phyloP scores from a whole-genome alignment of 1,140 invertebrate genomes.

The Thrips palmi region DNA sequence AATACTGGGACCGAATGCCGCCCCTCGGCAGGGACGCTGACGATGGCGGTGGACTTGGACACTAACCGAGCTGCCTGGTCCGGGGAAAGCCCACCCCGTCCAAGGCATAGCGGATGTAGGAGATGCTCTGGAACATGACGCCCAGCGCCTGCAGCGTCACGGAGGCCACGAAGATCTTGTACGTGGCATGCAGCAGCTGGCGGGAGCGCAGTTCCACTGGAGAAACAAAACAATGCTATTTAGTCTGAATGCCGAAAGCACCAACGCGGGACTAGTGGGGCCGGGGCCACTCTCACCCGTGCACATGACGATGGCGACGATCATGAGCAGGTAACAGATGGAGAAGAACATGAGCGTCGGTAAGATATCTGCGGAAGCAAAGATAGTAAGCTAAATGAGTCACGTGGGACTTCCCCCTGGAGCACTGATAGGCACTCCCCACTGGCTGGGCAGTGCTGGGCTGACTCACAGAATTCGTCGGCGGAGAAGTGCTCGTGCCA shows the following conservation, averaged over 20 bases:
- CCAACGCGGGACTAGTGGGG: too few relatives aligned
- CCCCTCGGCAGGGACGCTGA: too few relatives aligned
- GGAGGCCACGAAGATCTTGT: constrained; percentile 64
- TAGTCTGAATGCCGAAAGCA: too few relatives aligned
- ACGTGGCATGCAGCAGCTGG: constrained; percentile 70
- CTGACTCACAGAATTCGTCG: constrained; percentile 84
- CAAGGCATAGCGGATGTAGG: constrained; percentile 49
- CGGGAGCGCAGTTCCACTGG: constrained; percentile 49
- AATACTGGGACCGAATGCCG: too few relatives aligned
- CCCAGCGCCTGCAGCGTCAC: constrained; percentile 42
- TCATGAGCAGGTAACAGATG: constrained; percentile 39
- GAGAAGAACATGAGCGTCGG: constrained; percentile 44
- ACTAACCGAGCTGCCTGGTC: constrained; percentile 38
- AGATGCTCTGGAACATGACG: constrained; percentile 40
- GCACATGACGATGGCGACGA: constrained; percentile 40
- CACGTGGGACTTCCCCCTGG: too few relatives aligned
- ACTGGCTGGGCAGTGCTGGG: not conserved
- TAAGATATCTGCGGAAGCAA: constrained; percentile 57
- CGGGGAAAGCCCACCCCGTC: constrained; percentile 38
- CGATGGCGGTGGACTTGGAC: too few relatives aligned
- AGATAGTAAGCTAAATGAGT: too few relatives aligned
- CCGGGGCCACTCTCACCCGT: constrained; percentile 30
- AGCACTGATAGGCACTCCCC: not conserved
- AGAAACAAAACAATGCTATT: constrained; percentile 17
- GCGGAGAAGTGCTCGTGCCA: constrained; percentile 80